phyloP scores from a whole-genome alignment of 2,113 vertebrate genomes.

The Pelecanus crispus region DNA sequence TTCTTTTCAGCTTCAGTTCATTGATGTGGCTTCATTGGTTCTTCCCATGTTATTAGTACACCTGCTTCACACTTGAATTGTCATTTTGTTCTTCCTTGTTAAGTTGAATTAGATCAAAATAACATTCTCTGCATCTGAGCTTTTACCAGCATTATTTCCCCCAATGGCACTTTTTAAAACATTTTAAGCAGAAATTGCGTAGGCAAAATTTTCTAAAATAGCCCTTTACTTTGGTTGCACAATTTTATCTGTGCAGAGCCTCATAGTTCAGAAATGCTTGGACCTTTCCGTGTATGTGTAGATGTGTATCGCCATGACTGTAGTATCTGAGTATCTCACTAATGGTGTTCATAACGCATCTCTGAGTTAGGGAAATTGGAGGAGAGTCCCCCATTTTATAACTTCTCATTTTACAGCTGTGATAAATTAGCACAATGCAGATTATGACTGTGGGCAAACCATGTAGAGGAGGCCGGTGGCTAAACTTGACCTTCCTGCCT shows the following conservation, averaged over 20 bases:
- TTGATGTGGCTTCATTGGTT: background rate
- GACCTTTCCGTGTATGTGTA: accelerated
- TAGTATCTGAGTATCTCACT: background rate
- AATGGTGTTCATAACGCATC: accelerated
- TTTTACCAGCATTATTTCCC: background rate
- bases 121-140: background rate
- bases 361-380: background rate
- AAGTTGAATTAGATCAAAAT: background rate
- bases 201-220: background rate
- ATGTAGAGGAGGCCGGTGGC: background rate
- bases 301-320: background rate
- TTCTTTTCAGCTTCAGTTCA: background rate
- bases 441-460: background rate
- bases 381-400: background rate
- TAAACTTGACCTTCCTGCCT: background rate
- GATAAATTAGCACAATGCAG: background rate
- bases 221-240: background rate
- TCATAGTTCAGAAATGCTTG: background rate
- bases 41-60: background rate
- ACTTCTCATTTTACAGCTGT: background rate
- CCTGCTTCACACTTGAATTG: background rate
- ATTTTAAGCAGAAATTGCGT: background rate
- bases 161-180: background rate
- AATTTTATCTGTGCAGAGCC: background rate
- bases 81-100: background rate